These are phyloP conservation scores for Anolis apletophallus DNA, from an alignment of 2,797 vertebrate species.

Conservation along the genomic window DNA sequence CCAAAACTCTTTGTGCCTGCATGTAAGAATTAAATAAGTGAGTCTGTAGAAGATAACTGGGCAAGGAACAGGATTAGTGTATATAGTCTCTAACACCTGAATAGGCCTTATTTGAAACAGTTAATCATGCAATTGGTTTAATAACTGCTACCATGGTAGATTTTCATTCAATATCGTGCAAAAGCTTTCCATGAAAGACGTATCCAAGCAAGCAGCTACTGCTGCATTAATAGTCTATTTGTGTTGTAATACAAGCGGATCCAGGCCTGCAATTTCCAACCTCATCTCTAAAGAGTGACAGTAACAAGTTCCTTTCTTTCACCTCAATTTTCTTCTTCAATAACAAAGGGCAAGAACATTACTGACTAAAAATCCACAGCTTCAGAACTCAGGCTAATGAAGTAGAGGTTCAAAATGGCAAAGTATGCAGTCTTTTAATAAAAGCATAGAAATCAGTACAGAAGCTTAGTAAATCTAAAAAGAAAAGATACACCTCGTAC, in stretches of 20 bases:
- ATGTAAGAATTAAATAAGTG: no score
- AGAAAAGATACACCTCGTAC: slow-evolving; percentile 14
- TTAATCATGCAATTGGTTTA: background rate
- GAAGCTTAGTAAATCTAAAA: slow-evolving; percentile 21
- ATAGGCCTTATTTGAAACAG: background rate
- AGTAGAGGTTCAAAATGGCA: slow-evolving; percentile 54
- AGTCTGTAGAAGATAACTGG: no score
- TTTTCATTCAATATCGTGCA: slow-evolving; percentile 15
- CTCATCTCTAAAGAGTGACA: background rate
- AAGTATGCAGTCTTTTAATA: slow-evolving; percentile 50
- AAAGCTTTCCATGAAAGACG: background rate
- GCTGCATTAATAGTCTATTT: slow-evolving; percentile 32
- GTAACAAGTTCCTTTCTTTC: slow-evolving; percentile 35
- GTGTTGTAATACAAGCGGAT: background rate
- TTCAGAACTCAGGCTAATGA: slow-evolving; percentile 49
- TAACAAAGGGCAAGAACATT: slow-evolving; percentile 55
- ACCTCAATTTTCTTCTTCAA: slow-evolving; percentile 46
- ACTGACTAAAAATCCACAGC: slow-evolving; percentile 49
- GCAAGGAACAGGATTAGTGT: background rate
- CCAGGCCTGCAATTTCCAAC: slow-evolving; percentile 24
- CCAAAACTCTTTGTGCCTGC: no score
- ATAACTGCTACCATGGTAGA: background rate
- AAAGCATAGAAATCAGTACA: slow-evolving; percentile 4
- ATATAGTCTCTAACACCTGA: background rate
- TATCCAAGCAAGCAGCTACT: background rate